Percentiles rank a stretch among this genome's conserved stretches.
Conservation (phyloP, 2,888 invertebrate species). For the Antheraea yamamai region DNA sequence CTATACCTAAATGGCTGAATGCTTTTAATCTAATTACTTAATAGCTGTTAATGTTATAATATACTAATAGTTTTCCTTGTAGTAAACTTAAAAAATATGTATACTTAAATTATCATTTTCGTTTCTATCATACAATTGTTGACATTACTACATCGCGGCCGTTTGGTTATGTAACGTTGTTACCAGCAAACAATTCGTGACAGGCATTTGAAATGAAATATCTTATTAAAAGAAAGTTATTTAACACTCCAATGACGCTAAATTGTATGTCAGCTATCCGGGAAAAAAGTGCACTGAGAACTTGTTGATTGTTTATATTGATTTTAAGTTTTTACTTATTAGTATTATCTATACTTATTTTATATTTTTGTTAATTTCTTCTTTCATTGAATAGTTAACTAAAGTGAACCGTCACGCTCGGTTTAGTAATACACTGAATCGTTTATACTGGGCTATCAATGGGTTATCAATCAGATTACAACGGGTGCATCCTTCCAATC, state of each 20-base stretch:
- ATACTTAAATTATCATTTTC: neutral
- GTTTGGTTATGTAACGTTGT: neutral
- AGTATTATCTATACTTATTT: neutral
- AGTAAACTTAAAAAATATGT: neutral
- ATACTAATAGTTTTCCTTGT: neutral
- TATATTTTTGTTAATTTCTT: too few species aligned
- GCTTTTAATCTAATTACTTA: too few species aligned
- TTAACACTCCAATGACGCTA: conserved; percentile 28
- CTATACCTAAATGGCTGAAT: too few species aligned
- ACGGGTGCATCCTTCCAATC: too few species aligned
- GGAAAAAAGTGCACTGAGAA: neutral
- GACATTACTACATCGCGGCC: neutral
- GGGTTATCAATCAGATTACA: too few species aligned
- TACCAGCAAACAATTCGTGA: conserved; percentile 2
- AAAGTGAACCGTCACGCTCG: too few species aligned
- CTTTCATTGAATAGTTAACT: too few species aligned
- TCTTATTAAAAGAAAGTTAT: conserved; percentile 14
- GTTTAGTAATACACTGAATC: too few species aligned
- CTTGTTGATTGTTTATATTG: neutral
- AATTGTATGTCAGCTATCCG: conserved; percentile 21
- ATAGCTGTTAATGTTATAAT: too few species aligned
- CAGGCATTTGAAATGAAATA: conserved; percentile 4
- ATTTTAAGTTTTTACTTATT: too few species aligned
- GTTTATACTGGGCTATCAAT: too few species aligned
- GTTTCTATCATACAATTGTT: neutral